Evolutionary conservation across 2,797 vertebrate species (phyloP), one percentile per base, ranked within the genome.

Genomic region (Sylvilagus floridanus): DNA sequence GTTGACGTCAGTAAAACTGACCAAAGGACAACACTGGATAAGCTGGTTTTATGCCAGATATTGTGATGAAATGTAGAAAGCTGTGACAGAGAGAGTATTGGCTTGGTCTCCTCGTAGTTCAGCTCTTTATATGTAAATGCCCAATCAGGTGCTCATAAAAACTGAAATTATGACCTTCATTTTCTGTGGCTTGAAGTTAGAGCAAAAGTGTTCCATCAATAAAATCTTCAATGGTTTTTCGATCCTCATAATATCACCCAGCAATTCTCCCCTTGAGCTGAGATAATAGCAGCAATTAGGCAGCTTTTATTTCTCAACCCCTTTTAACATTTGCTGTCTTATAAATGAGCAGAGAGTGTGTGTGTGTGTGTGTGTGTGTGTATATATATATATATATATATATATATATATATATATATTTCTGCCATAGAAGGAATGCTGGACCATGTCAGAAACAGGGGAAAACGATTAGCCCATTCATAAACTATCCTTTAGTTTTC

Each of bases 221-320:
- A 97, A 96, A 96, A 92, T 95, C 86, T 95, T 93, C 95, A 95
- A 76, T 97, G 95, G 81, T 94, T 95, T 97, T 97, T 97, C 96
- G 63, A 95, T 97, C 88, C 90, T 92, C 91, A 92, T 95, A 94
- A 93, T 94, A 92, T 95, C 96, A 96, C 71, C 85, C 94, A 93
- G 94, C 90, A 97, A 94, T 97, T 96, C 92, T 96, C 95, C 96
- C 90, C 88, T 96, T 94, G 90, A 93, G 90, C 93, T 93, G 95
- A 92, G 85, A 96, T 97, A 97, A 97, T 96, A 97, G 94, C 93
- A 92, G 90, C 94, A 97, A 96, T 97, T 96, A 97, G 90, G 87
- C 57, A 84, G 90, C 95, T 96, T 97, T 97, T 96, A 96, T 92
- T 97, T 95, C 88, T 97, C 91, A 97, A 96, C 94, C 97, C 93